A percentile compares a stretch with the other conserved stretches of the same genome.
Conservation (phyloP, 2,113 vertebrate genomes). For the Microcebus tavaratra region DNA sequence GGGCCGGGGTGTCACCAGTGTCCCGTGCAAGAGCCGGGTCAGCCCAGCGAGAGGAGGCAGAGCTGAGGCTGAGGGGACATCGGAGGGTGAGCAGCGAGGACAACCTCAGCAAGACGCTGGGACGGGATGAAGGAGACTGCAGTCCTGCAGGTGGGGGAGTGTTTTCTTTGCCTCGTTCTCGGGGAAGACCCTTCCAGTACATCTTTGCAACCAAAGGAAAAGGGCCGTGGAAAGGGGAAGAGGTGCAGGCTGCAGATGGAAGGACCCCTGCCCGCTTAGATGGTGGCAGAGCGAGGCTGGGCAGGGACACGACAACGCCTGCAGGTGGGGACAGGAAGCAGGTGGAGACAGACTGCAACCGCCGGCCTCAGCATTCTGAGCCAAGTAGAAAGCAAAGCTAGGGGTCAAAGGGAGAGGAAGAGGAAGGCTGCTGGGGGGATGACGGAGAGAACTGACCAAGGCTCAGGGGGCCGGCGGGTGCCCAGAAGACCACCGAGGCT, state of each 20-base stretch:
- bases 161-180: background rate
- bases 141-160: background rate
- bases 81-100: background rate
- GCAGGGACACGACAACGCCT: background rate
- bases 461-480: background rate
- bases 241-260: rapidly evolving
- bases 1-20: too few species aligned
- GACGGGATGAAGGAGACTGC: background rate
- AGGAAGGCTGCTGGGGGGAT: background rate
- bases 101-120: background rate
- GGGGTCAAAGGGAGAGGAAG: background rate
- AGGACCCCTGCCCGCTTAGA: background rate
- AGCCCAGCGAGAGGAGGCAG: background rate
- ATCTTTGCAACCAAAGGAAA: background rate
- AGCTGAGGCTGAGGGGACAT: background rate
- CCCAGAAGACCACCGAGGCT: background rate
- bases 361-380: background rate
- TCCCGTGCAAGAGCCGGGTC: background rate
- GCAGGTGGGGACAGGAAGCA: background rate
- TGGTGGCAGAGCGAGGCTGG: background rate
- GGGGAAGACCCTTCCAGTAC: background rate
- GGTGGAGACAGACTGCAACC: background rate
- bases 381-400: background rate
- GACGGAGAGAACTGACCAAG: background rate
- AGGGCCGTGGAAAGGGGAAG: background rate